Conservation (phyloP, 2,797 vertebrate genomes). For the Neosalanx taihuensis region DNA sequence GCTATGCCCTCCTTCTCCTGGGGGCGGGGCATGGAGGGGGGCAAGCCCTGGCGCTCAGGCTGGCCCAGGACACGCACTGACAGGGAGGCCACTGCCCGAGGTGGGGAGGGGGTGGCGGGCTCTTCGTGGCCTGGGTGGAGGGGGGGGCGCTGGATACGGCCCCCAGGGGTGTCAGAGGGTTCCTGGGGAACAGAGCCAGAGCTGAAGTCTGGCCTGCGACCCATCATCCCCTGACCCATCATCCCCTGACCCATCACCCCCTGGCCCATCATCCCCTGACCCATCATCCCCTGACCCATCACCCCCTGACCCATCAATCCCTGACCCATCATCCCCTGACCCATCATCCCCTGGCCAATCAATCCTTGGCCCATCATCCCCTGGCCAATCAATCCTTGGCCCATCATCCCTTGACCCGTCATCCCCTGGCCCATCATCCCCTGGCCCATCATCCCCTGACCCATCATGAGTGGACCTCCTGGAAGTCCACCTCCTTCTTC, state of each 20-base stretch:
- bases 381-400: constrained; percentile 27
- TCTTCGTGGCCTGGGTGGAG: constrained; percentile 65
- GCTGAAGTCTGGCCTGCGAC: constrained; percentile 39
- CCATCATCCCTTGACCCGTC: constrained; percentile 46
- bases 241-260: constrained; percentile 37
- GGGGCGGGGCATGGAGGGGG: constrained; percentile 57
- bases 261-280: neutral
- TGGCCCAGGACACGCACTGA: constrained; percentile 76
- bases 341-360: constrained; percentile 32
- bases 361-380: constrained; percentile 46
- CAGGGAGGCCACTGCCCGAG: constrained; percentile 75
- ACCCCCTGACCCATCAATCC: neutral
- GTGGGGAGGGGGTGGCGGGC: constrained; percentile 66
- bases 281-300: neutral
- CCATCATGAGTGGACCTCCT: constrained; percentile 25
- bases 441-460: constrained; percentile 42
- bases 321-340: constrained; percentile 21
- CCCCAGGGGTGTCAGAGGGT: constrained; percentile 42
- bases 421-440: constrained; percentile 42
- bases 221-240: constrained; percentile 46
- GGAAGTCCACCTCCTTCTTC: constrained; percentile 43
- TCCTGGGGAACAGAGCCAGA: constrained; percentile 42
- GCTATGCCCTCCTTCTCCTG: constrained; percentile 72
- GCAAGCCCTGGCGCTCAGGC: constrained; percentile 66
- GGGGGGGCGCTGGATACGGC: constrained; percentile 43